phyloP scores from a whole-genome alignment of 2,113 vertebrate genomes.

The Urocitellus parryii region DNA sequence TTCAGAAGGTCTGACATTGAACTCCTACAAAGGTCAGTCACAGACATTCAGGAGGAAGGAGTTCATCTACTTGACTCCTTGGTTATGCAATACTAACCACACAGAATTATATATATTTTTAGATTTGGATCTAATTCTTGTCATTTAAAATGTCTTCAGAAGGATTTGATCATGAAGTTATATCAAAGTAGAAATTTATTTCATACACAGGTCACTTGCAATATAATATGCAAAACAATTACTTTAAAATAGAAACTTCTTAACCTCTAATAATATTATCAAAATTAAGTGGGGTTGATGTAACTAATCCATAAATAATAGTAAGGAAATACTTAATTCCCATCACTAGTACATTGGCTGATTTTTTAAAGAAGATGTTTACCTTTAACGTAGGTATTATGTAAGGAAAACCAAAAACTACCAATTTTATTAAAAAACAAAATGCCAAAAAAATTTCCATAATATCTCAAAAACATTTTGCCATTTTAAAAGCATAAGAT shows the following conservation, averaged over 20 bases:
- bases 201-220: background rate
- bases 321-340: background rate
- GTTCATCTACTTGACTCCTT: background rate
- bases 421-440: constrained; percentile 21
- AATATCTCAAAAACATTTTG: background rate
- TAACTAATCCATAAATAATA: background rate
- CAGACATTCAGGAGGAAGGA: background rate
- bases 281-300: background rate
- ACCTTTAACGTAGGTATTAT: background rate
- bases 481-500: background rate
- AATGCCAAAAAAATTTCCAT: background rate
- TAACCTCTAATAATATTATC: background rate
- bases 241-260: background rate
- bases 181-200: background rate
- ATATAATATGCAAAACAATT: background rate
- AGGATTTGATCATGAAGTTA: background rate
- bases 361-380: background rate
- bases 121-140: background rate
- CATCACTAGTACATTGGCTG: background rate
- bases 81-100: background rate
- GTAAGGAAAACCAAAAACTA: background rate
- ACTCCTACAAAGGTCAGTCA: background rate
- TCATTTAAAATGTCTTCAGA: constrained; percentile 18
- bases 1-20: background rate
- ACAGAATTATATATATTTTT: background rate